A percentile compares a stretch with the other conserved stretches of the same genome.
Evolutionary conservation across 2,113 vertebrate genomes (phyloP).

Genomic region (Crotalus horridus): DNA sequence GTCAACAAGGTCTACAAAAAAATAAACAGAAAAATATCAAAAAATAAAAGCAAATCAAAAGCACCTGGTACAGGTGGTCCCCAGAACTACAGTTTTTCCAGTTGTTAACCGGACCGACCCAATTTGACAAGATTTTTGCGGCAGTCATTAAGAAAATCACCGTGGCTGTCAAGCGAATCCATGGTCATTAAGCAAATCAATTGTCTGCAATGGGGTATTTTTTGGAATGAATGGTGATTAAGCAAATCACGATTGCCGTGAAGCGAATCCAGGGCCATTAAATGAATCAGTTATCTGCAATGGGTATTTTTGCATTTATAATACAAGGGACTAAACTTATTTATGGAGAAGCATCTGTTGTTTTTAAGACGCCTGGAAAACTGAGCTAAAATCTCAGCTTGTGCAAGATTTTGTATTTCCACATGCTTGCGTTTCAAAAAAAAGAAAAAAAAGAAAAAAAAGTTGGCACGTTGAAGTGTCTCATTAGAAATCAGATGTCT

Average conservation of each 20-base stretch:
- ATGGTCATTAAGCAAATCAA: not conserved
- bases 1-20: slow-evolving; percentile 80
- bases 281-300: not conserved
- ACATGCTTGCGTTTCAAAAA: not conserved
- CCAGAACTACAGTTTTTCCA: not conserved
- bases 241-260: not conserved
- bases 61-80: not conserved
- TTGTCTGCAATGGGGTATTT: not conserved
- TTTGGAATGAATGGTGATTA: not conserved
- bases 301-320: not conserved
- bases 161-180: not conserved
- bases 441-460: not conserved
- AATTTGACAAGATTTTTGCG: not conserved
- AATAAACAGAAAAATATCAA: slow-evolving; percentile 41
- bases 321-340: not conserved
- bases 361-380: not conserved
- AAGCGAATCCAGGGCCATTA: not conserved
- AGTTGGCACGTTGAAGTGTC: not conserved
- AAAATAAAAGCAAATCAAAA: slow-evolving; percentile 21
- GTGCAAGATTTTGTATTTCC: not conserved
- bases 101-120: not conserved
- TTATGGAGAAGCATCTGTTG: not conserved
- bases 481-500: not conserved
- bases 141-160: not conserved
- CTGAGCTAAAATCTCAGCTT: not conserved